Conservation (phyloP, 2,888 invertebrate species). For the Ormyrus rosae region DNA sequence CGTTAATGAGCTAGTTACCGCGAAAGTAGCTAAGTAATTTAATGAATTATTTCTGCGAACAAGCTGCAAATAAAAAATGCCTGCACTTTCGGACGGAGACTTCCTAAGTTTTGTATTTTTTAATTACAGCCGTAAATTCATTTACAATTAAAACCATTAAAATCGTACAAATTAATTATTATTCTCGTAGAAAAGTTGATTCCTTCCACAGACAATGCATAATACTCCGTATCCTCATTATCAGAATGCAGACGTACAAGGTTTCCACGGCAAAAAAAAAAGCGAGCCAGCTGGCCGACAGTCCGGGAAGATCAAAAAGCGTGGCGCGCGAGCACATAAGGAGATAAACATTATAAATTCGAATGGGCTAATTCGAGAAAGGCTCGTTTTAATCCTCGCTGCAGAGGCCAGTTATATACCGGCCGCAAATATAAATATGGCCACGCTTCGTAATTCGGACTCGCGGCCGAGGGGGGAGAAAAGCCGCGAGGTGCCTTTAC, state of each 20-base stretch:
- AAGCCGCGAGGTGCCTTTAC: conserved; percentile 28
- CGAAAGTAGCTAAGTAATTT: not conserved
- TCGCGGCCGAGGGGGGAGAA: conserved; percentile 24
- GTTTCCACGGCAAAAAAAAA: no score
- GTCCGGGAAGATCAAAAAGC: not conserved
- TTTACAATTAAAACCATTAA: no score
- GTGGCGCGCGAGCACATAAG: not conserved
- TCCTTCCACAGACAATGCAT: no score
- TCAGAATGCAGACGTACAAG: no score
- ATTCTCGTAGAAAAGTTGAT: no score
- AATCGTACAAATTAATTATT: no score
- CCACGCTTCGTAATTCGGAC: conserved; percentile 28
- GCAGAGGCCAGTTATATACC: not conserved
- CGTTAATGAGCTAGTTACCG: conserved; percentile 27
- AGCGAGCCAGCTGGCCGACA: no score
- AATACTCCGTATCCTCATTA: no score
- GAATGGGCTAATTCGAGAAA: conserved; percentile 30
- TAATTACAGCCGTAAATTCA: no score
- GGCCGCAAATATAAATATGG: conserved; percentile 4
- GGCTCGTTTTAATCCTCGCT: conserved; percentile 1
- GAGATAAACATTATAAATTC: conserved; percentile 23
- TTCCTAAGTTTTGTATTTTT: no score
- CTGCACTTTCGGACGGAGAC: no score
- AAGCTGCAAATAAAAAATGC: no score
- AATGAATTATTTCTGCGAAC: not conserved